A percentile compares a stretch with the other conserved stretches of the same genome.
Evolutionary conservation across 53 echinoderm and acorn worm genomes (phyloP).

Genomic region (Luidia sarsii): DNA sequence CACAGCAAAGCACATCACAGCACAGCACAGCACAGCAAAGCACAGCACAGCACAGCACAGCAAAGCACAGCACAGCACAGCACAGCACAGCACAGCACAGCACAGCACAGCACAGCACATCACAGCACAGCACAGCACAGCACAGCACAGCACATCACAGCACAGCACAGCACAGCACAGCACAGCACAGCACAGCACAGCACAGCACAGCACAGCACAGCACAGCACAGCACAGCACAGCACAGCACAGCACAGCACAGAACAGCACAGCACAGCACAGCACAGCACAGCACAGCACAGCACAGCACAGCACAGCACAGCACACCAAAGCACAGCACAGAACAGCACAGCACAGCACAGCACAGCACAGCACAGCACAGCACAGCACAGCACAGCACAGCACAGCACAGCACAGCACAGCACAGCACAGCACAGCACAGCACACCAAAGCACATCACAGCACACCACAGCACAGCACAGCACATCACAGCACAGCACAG

Average conservation of each 20-base stretch:
- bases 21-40: background rate
- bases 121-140: no score
- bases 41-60: no score
- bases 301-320: conserved; percentile 3
- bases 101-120: no score
- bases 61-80: no score
- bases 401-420: conserved; percentile 12
- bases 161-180: background rate
- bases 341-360: conserved; percentile 9
- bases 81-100: no score
- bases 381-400: conserved; percentile 12
- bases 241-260: conserved; percentile 8
- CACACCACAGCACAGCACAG: conserved; percentile 8
- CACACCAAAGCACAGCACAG: conserved; percentile 2
- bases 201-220: conserved; percentile 23
- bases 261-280: conserved; percentile 9
- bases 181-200: background rate
- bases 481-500: conserved; percentile 9
- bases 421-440: conserved; percentile 3
- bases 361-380: conserved; percentile 8
- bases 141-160: no score
- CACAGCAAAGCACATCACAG: conserved; percentile 16
- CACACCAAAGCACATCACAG: background rate
- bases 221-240: conserved; percentile 12
- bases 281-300: conserved; percentile 12